Percentiles rank a stretch among this genome's conserved stretches.
Evolutionary conservation across 2,113 vertebrate species (phyloP).

Genomic region (Larimichthys crocea): DNA sequence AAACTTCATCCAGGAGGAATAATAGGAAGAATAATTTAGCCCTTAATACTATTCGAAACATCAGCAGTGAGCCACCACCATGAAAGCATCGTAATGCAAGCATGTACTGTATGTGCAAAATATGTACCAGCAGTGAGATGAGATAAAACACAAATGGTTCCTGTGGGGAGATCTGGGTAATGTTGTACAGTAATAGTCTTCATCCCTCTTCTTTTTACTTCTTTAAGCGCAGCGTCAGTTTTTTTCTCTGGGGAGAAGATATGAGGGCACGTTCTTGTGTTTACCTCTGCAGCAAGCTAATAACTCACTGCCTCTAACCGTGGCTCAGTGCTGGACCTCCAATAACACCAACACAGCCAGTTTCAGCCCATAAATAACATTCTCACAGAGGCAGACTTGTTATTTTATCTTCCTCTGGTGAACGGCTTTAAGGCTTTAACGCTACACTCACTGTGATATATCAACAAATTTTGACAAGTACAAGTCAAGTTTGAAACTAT

Average conservation of each 20-base stretch:
- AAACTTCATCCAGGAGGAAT: background rate
- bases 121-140: background rate
- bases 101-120: background rate
- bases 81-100: too few species aligned
- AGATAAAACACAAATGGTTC: background rate
- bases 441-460: background rate
- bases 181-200: background rate
- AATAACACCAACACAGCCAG: background rate
- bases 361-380: background rate
- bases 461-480: background rate
- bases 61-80: too few species aligned
- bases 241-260: background rate
- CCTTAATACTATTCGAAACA: too few species aligned
- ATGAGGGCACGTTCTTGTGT: background rate
- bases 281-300: background rate
- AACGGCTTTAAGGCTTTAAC: background rate
- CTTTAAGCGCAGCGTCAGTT: background rate
- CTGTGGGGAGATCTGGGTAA: background rate
- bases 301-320: background rate
- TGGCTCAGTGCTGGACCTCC: background rate
- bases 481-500: too few species aligned
- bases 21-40: too few species aligned
- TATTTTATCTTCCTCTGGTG: background rate
- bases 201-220: background rate
- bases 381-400: background rate